Conservation (phyloP, 1,140 invertebrate genomes). For the Oryctes rhinoceros region DNA sequence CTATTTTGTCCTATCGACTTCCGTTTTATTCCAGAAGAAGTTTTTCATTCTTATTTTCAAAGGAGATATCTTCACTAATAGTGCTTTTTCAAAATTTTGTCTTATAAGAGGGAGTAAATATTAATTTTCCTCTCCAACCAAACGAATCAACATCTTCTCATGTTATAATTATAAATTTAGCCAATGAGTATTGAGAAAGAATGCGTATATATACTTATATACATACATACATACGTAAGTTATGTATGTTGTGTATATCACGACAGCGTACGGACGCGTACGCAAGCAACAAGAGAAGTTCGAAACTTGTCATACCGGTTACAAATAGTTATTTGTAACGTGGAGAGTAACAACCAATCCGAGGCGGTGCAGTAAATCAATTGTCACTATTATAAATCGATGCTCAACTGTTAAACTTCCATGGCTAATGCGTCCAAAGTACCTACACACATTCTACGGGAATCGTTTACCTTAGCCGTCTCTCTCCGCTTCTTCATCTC, state of each 20-base stretch:
- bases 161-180: too few relatives aligned
- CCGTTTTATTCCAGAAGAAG: too few relatives aligned
- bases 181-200: too few relatives aligned
- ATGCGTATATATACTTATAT: too few relatives aligned
- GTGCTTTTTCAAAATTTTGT: too few relatives aligned
- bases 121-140: too few relatives aligned
- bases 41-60: too few relatives aligned
- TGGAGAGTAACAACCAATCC: conserved; percentile 54
- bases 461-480: conserved; percentile 57
- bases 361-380: conserved; percentile 59
- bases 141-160: too few relatives aligned
- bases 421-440: conserved; percentile 58
- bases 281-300: conserved; percentile 20
- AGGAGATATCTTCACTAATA: too few relatives aligned
- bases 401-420: conserved; percentile 58
- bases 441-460: conserved; percentile 59
- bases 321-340: conserved; percentile 52
- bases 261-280: not conserved
- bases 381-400: conserved; percentile 62
- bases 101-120: too few relatives aligned
- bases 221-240: too few relatives aligned
- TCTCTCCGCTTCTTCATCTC: not conserved
- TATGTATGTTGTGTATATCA: not conserved
- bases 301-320: conserved; percentile 36
- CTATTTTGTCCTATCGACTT: too few relatives aligned